Conservation (phyloP, 2,888 invertebrate genomes). For the Bugulina stolonifera region DNA sequence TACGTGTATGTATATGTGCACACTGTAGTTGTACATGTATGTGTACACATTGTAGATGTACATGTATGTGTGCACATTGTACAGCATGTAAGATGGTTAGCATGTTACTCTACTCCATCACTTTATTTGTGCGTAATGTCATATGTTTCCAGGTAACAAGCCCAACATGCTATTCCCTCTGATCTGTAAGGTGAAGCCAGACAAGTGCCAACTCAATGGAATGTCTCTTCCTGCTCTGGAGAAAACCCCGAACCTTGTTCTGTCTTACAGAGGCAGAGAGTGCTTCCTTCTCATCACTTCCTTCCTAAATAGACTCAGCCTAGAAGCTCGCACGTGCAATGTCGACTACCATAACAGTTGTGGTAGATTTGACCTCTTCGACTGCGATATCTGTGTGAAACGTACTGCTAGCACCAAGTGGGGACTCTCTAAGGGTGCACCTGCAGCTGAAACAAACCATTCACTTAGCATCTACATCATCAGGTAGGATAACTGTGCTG, state of each 20-base stretch:
- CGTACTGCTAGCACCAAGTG: not conserved
- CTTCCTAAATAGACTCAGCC: not conserved
- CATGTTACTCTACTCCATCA: too few relatives aligned
- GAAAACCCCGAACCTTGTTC: not conserved
- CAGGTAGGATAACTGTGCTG: not conserved
- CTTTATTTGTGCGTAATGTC: too few relatives aligned
- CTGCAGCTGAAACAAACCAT: not conserved
- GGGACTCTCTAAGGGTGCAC: not conserved
- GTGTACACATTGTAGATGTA: too few relatives aligned
- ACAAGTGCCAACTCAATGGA: not conserved
- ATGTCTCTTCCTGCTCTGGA: not conserved
- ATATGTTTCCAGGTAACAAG: too few relatives aligned
- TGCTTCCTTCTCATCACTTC: not conserved
- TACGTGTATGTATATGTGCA: too few relatives aligned
- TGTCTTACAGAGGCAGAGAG: not conserved
- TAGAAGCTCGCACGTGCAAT: not conserved
- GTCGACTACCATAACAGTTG: not conserved
- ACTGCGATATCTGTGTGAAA: not conserved
- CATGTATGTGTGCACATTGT: too few relatives aligned
- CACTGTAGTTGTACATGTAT: too few relatives aligned
- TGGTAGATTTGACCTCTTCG: slow-evolving; percentile 5
- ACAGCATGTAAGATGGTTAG: too few relatives aligned
- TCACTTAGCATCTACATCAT: not conserved
- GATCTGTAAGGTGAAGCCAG: not conserved
- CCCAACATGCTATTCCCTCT: too few relatives aligned